Conservation (phyloP, 2,797 vertebrate genomes). For the Falco biarmicus region DNA sequence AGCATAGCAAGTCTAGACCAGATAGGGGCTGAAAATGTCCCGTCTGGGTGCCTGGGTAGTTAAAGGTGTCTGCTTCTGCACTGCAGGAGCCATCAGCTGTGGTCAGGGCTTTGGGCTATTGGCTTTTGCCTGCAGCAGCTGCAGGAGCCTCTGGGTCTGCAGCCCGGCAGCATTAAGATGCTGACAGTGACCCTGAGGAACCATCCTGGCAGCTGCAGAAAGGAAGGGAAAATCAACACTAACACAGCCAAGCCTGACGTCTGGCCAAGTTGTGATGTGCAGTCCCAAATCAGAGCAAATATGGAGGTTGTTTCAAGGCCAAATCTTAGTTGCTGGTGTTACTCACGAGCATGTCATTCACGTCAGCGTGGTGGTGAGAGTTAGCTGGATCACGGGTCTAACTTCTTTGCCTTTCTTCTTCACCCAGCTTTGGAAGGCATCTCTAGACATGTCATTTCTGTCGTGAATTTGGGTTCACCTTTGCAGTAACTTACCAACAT, state of each 20-base stretch:
- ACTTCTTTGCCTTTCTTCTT: not conserved
- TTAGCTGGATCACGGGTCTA: not conserved
- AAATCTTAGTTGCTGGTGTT: not conserved
- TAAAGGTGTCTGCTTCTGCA: not conserved
- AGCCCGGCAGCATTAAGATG: not conserved
- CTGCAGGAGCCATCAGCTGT: not conserved
- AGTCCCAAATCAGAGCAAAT: not conserved
- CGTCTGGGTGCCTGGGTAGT: not conserved
- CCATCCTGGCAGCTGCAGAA: not conserved
- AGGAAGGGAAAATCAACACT: not conserved
- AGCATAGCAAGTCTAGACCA: not conserved
- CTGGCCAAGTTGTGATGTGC: not conserved
- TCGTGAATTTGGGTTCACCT: not conserved
- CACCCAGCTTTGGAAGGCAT: not conserved
- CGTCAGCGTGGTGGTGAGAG: not conserved
- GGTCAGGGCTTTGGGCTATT: not conserved
- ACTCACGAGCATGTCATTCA: not conserved
- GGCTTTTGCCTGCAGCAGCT: not conserved
- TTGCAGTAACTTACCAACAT: not conserved
- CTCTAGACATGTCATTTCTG: not conserved
- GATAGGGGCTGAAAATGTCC: not conserved
- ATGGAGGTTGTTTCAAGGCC: not conserved
- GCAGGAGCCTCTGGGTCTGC: not conserved
- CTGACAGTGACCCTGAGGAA: not conserved
- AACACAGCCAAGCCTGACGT: not conserved